Evolutionary conservation across 2,113 vertebrate genomes (phyloP).

Genomic region (Salvelinus fontinalis): DNA sequence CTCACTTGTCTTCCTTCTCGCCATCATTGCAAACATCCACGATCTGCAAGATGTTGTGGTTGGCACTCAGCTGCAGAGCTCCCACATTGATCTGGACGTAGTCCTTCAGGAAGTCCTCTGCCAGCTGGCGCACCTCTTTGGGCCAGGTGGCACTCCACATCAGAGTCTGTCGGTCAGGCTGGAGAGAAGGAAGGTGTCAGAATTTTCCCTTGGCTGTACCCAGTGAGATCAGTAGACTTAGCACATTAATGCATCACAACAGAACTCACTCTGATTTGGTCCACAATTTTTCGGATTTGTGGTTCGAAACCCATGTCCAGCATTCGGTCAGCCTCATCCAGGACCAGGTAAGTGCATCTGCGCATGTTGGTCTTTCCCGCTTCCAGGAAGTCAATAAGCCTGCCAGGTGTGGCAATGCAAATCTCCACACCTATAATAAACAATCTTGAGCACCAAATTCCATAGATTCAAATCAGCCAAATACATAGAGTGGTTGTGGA

Average conservation of each 20-base stretch:
- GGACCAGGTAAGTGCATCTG: conserved; percentile 93
- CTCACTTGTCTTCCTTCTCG: conserved; percentile 98
- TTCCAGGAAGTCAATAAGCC: conserved; percentile 96
- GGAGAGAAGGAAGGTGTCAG: neutral
- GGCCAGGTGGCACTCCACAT: conserved; percentile 99
- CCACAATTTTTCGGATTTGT: conserved; percentile 98
- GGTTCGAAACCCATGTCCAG: conserved; percentile 99
- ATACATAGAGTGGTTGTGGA: neutral
- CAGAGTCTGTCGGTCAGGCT: conserved; percentile 97
- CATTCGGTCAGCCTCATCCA: conserved; percentile 98
- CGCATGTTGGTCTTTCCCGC: conserved; percentile 95
- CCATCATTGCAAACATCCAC: conserved; percentile 97
- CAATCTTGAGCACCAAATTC: neutral
- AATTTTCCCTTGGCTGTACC: neutral
- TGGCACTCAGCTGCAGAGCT: conserved; percentile 93
- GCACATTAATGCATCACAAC: neutral
- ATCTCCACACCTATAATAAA: conserved; percentile 76
- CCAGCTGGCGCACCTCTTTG: conserved; percentile 96
- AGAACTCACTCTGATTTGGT: conserved; percentile 90
- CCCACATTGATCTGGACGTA: conserved; percentile 97
- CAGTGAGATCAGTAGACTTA: neutral
- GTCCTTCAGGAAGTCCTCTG: conserved; percentile 95
- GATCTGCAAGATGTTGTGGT: conserved; percentile 99
- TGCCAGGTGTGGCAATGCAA: conserved; percentile 96
- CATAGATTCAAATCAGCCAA: neutral